phyloP scores from a whole-genome alignment of 2,113 vertebrate genomes.

The Upupa epops region DNA sequence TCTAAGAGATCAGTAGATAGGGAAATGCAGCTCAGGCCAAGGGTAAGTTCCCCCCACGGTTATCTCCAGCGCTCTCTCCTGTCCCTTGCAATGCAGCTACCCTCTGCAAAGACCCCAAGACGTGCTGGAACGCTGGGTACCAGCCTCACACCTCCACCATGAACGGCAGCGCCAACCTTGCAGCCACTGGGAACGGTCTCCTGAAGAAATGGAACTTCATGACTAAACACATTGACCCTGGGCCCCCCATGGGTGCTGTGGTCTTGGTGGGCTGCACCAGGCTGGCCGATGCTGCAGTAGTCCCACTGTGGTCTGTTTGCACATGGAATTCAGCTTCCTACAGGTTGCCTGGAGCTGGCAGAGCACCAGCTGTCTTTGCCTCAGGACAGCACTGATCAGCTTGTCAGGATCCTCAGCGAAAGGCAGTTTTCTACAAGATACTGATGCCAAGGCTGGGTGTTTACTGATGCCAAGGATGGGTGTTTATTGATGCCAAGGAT shows the following conservation, averaged over 20 bases:
- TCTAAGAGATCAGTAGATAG: background rate
- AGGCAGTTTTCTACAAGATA: too few relatives aligned
- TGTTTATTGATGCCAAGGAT: too few relatives aligned
- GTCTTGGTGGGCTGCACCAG: background rate
- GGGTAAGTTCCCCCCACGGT: background rate
- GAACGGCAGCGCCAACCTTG: background rate
- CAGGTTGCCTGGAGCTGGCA: background rate
- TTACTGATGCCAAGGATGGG: too few relatives aligned
- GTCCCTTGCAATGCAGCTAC: background rate
- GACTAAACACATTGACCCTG: rapidly evolving
- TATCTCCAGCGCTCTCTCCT: background rate
- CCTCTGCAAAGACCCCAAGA: background rate
- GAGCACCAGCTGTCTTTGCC: too few relatives aligned
- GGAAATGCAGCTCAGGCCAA: background rate
- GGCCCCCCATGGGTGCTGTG: background rate
- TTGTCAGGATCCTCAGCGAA: too few relatives aligned
- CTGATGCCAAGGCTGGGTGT: too few relatives aligned
- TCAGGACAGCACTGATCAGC: too few relatives aligned
- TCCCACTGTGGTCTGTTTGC: background rate
- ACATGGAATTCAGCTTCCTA: background rate
- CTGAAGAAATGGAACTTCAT: background rate
- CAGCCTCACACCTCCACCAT: background rate
- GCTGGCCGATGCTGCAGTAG: background rate
- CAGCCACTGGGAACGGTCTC: background rate
- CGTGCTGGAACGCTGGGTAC: background rate